Evolutionary conservation across 2,888 invertebrate genomes (phyloP).

Genomic region (Meiosimyza decipiens): DNA sequence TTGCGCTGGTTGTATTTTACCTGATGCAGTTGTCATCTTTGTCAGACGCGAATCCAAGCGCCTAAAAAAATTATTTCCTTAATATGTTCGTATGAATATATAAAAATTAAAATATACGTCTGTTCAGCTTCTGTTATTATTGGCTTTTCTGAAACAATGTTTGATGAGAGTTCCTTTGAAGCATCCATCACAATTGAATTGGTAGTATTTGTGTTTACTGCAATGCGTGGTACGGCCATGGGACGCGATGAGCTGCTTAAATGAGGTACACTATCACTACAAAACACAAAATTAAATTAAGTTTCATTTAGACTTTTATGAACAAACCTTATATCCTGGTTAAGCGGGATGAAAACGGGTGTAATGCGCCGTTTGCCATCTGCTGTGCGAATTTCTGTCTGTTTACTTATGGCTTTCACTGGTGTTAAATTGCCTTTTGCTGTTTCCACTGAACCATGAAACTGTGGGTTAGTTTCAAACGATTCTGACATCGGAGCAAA

Average conservation of each 20-base stretch:
- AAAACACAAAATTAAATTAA: not conserved
- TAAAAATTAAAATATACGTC: slow-evolving; percentile 44
- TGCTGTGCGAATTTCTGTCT: slow-evolving; percentile 92
- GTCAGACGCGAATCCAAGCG: slow-evolving; percentile 58
- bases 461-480: not conserved
- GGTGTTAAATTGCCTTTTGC: slow-evolving; percentile 43
- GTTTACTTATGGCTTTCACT: slow-evolving; percentile 79
- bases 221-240: slow-evolving; percentile 15
- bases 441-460: not conserved
- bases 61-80: slow-evolving; percentile 42
- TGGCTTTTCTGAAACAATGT: slow-evolving; percentile 44
- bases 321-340: slow-evolving; percentile 69
- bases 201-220: slow-evolving; percentile 17
- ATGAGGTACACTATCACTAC: slow-evolving; percentile 42
- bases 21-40: slow-evolving; percentile 46
- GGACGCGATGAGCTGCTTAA: slow-evolving; percentile 49
- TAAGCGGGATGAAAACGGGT: slow-evolving; percentile 89
- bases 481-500: slow-evolving; percentile 21
- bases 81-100: not conserved
- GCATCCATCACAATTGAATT: slow-evolving; percentile 36
- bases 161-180: slow-evolving; percentile 34
- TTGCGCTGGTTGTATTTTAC: slow-evolving; percentile 41
- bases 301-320: not conserved
- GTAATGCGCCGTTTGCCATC: slow-evolving; percentile 97
- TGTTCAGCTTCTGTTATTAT: slow-evolving; percentile 54